phyloP scores from a whole-genome alignment of 1,140 invertebrate species.

The Penaeus indicus region DNA sequence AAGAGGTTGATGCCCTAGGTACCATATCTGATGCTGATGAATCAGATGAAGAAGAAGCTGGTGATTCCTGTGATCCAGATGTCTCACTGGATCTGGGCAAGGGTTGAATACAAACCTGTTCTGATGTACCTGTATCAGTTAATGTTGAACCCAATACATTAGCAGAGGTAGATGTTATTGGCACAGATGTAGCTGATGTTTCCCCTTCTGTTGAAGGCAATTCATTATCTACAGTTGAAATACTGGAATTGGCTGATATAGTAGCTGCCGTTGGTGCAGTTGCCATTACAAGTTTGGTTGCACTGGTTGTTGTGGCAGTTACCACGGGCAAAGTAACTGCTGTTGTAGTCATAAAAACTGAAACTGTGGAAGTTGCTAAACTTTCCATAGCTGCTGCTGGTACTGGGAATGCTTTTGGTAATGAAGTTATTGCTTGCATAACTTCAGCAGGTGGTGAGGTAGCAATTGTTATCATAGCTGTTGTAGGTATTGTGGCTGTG shows the following conservation, averaged over 20 bases:
- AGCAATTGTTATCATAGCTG: background rate
- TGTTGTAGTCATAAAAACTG: background rate
- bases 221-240: background rate
- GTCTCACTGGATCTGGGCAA: too few species aligned
- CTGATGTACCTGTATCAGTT: background rate
- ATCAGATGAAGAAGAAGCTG: conserved; percentile 5
- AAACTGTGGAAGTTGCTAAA: conserved; percentile 8
- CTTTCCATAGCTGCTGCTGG: conserved; percentile 15
- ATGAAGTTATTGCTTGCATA: background rate
- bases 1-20: background rate
- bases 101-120: background rate
- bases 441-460: background rate
- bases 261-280: conserved; percentile 15
- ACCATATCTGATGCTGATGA: background rate
- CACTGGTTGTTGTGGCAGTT: conserved; percentile 28
- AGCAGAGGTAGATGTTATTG: background rate
- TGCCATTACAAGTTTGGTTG: background rate
- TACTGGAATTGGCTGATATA: background rate
- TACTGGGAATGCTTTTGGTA: background rate
- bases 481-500: background rate
- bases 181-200: background rate
- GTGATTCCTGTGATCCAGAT: background rate
- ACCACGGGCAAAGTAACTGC: background rate
- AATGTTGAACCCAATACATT: background rate
- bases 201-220: background rate